Base-by-base conservation (phyloP, 2,113 vertebrate genomes). In the Boulengerochromis microlepis region DNA sequence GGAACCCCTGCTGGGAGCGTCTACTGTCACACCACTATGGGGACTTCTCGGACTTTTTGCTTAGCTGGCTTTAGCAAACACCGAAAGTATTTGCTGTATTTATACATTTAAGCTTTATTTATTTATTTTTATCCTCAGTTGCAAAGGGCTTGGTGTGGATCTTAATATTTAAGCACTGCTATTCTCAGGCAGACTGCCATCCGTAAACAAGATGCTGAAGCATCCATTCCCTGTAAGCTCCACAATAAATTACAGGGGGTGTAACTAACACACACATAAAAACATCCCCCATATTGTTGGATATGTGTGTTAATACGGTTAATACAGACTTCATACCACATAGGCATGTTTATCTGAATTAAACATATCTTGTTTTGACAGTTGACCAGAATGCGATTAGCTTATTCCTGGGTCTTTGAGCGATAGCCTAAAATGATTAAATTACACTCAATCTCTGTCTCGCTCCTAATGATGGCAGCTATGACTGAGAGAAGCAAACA, bases 251-350 rank as follows among this genome's bases (percentile, higher is more conserved):
- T 87, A 91, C 76, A 59, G 38, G 18, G 82, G 81, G 81, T 33
- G 19, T 83, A 85, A 53, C 84, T 80, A 88, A 50, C 71, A 61
- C 52, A 80, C 15, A 66, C 59, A 82, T 1, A 19, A 57, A 61
- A 71, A 15, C 85, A 78, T 19, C 80, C 84, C 64, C 18, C 18
- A 50, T 69, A 71, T 88, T 54, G 85, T 81, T 80, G 80, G 35
- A 86, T 94, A 92, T 95, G 83, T 93, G 90, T 95, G 93, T 90
- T 93, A 95, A 95, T 95, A 86, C 84, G 90, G 93, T 90, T 91
- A 95, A 95, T 95, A 86, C 91, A 87, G 90, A 89, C 91, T 95
- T 93, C 94, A 92, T 84, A 53, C 92, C 87, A 93, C 89, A 78
- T 85, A 90, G 16, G 52, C 82, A 81, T 86, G 59, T 50, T 91